Evolutionary conservation across 2,113 vertebrate species (phyloP).

Genomic region (Smithornis capensis): DNA sequence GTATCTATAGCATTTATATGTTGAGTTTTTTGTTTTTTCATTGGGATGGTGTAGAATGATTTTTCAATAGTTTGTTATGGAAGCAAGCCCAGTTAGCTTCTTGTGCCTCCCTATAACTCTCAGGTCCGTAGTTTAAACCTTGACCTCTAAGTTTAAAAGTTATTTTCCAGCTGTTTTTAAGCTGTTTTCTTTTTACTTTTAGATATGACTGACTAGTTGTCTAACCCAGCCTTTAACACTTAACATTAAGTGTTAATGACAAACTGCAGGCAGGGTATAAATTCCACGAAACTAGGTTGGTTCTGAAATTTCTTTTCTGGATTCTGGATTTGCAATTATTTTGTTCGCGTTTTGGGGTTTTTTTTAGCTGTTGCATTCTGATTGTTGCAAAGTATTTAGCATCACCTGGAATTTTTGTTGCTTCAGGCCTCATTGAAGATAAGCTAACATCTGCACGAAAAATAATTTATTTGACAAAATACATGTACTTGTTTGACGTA

Average conservation of each 20-base stretch:
- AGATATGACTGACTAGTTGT: not conserved
- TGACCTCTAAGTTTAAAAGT: not conserved
- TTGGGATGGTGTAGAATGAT: not conserved
- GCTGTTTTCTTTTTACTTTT: not conserved
- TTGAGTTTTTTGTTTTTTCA: not conserved
- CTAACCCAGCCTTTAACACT: not conserved
- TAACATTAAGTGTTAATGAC: not conserved
- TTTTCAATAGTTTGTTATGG: not conserved
- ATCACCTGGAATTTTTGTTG: not conserved
- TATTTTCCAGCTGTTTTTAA: not conserved
- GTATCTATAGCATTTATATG: not conserved
- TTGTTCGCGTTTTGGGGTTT: no score
- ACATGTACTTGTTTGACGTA: rapidly evolving
- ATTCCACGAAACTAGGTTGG: not conserved
- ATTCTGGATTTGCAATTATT: not conserved
- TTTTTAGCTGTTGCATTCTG: not conserved
- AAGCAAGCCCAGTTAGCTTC: not conserved
- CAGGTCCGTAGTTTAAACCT: not conserved
- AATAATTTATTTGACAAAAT: not conserved
- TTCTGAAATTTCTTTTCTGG: not conserved
- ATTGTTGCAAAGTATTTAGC: not conserved
- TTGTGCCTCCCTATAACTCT: not conserved
- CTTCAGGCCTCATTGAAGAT: not conserved
- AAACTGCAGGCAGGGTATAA: not conserved
- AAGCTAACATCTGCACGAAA: not conserved